phyloP scores from a whole-genome alignment of 2,113 vertebrate genomes.

The Eudorcas thomsonii region DNA sequence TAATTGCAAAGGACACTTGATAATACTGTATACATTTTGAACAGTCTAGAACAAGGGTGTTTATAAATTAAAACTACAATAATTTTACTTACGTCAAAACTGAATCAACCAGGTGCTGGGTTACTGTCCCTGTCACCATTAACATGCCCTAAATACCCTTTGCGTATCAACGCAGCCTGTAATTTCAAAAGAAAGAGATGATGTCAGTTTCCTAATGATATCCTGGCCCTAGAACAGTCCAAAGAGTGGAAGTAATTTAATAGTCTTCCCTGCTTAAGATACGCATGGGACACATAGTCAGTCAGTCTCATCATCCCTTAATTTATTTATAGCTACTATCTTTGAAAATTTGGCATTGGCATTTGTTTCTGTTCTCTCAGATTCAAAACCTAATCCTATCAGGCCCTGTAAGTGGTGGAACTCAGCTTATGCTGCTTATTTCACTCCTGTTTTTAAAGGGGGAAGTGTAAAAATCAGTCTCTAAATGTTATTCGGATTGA shows the following conservation, averaged over 20 bases:
- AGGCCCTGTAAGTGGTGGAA: background rate
- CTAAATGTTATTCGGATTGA: constrained; percentile 26
- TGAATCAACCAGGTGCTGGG: background rate
- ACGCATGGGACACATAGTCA: background rate
- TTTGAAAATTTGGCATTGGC: background rate
- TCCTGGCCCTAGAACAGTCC: background rate
- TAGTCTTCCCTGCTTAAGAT: background rate
- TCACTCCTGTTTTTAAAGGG: constrained; percentile 22
- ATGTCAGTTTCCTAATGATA: constrained; percentile 60
- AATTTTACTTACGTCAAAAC: background rate
- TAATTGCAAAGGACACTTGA: background rate
- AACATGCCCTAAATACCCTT: background rate
- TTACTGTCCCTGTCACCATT: background rate
- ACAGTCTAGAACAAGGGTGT: background rate
- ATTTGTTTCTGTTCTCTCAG: background rate
- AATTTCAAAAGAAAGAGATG: constrained; percentile 54
- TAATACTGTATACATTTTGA: background rate
- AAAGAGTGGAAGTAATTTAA: constrained; percentile 35
- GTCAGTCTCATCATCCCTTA: constrained; percentile 28
- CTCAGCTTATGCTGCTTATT: constrained; percentile 6
- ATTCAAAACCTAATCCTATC: constrained; percentile 27
- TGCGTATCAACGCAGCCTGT: background rate
- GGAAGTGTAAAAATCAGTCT: background rate
- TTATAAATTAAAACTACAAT: constrained; percentile 35
- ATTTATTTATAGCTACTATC: constrained; percentile 53